Evolutionary conservation across 2,797 vertebrate genomes (phyloP), one percentile per base, ranked within the genome.

Genomic region (Coracias cyanogaster): DNA sequence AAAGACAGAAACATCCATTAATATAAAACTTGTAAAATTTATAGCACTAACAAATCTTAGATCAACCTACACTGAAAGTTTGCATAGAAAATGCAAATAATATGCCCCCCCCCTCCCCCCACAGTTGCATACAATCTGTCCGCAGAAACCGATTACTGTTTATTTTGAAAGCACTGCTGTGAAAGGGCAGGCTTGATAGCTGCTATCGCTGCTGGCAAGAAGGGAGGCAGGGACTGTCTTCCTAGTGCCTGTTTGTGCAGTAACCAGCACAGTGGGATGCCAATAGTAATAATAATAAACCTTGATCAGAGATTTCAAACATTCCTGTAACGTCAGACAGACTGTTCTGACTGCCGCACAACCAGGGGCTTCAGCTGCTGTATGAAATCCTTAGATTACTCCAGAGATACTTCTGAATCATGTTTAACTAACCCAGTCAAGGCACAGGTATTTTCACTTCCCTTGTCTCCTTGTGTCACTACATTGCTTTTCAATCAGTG

Each of bases 291-390:
- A 78, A 88, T 48, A 86, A 78, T 65, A 93, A 91, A 90, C 51
- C 69, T 95, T 93, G 85, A 93, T 76, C 82, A 67, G 72, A 74
- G 76, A 88, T 93, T 93, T 94, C 45, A 91, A 81, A 86, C 77
- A 25, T 58, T 81, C 21, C 37, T 26, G 72, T 84, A 91, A 79
- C 54, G 91, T 81, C 91, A 93, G 85, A 89, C 13, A 29, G 48
- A 41, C 24, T 1, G 1, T 58, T 76, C 48, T 25, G 78, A 69
- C n/a, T 82, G 73, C 61, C 31, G 82, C 46, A 76, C 54, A 78
- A 86, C n/a, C 37, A 54, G 65, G n/a, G 69, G n/a, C 79, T 81
- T 90, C 48, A 51, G 81, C 46, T 73, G 60, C 41, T 48, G 7
- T 7, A 48, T 2, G 22, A 82, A 92, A 92, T 33, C 73, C 73